Conservation (phyloP, 2,888 invertebrate species). For the Tubulanus polymorphus region DNA sequence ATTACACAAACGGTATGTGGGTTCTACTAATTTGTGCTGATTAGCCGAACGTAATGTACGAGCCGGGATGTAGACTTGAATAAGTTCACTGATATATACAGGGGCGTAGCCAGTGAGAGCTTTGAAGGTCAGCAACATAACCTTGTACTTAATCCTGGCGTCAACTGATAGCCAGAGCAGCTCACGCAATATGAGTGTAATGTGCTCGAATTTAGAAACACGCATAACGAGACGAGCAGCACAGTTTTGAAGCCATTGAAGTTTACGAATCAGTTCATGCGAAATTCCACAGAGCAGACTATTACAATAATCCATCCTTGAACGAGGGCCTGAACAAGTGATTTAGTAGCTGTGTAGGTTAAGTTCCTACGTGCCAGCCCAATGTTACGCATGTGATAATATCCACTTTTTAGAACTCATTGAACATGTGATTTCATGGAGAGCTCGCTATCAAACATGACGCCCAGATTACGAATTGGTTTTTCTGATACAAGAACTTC, state of each 20-base stretch:
- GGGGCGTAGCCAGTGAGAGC: too few species aligned
- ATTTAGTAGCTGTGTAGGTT: not conserved
- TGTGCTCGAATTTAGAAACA: not conserved
- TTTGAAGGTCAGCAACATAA: too few species aligned
- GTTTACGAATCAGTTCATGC: not conserved
- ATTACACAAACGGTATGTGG: too few species aligned
- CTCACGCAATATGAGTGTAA: not conserved
- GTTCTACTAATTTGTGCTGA: too few species aligned
- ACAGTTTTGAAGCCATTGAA: not conserved
- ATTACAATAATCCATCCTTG: not conserved
- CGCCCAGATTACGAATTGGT: not conserved
- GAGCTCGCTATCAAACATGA: not conserved
- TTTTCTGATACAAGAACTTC: not conserved
- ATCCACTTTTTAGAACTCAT: not conserved
- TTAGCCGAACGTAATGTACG: too few species aligned
- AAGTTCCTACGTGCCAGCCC: not conserved
- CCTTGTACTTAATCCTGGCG: not conserved
- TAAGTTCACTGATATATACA: too few species aligned
- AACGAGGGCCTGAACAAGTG: not conserved
- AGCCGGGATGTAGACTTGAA: too few species aligned
- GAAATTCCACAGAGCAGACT: not conserved
- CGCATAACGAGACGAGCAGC: not conserved
- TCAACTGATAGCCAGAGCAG: not conserved
- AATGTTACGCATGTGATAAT: not conserved
- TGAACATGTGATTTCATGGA: not conserved